Percentiles rank a stretch among this genome's conserved stretches.
These are phyloP conservation scores for Mythimna pallens DNA, from an alignment of 2,888 invertebrate species.

Conservation along the genomic window DNA sequence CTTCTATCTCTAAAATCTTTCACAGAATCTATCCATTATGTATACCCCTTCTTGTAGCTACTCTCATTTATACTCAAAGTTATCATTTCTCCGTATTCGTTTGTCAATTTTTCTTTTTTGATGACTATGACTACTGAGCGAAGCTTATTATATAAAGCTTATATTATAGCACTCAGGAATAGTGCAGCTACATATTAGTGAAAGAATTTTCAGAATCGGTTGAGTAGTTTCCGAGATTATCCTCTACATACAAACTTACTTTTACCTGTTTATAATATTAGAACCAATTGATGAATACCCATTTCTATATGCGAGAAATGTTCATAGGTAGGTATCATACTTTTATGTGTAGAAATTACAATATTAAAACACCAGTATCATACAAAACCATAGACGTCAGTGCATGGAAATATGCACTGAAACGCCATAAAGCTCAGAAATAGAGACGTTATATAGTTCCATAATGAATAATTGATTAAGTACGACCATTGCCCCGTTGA, in stretches of 20 bases:
- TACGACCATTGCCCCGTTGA: slow-evolving; percentile 19
- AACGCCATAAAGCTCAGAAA: slow-evolving; percentile 48
- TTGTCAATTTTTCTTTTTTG: no score
- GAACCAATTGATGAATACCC: background rate
- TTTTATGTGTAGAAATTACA: background rate
- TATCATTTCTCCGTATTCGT: no score
- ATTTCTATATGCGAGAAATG: background rate
- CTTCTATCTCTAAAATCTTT: background rate
- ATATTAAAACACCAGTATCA: background rate
- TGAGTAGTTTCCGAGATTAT: no score
- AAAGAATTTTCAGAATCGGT: no score
- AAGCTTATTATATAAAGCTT: no score
- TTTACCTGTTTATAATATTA: no score
- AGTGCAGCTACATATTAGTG: no score
- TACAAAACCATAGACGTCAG: slow-evolving; percentile 20
- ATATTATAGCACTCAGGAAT: no score
- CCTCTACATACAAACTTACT: no score
- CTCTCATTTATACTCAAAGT: background rate
- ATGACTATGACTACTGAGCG: no score
- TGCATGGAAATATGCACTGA: slow-evolving; percentile 9
- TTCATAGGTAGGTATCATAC: background rate
- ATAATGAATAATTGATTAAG: slow-evolving; percentile 62
- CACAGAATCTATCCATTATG: no score
- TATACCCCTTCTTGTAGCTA: background rate
- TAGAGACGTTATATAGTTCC: slow-evolving; percentile 50